Base-by-base conservation (phyloP, 35 echinoderm and acorn worm species). In the Holothuria glaberrima region DNA sequence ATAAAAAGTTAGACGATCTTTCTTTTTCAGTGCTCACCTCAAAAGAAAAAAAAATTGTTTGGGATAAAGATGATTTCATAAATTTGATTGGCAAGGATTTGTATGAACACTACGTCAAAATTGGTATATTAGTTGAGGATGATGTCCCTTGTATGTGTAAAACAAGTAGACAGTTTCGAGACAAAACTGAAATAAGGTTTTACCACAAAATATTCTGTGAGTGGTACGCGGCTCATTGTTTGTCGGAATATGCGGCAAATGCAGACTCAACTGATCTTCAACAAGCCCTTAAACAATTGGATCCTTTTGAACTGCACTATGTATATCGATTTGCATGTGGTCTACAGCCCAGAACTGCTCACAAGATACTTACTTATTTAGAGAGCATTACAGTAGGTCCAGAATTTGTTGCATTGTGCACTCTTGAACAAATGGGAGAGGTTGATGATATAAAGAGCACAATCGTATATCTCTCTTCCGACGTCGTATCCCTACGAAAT, bases 261-360 rank as follows among this genome's bases (percentile, higher is more conserved):
- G 54, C 54, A 1, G 21, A 46, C 14, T 0, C 25, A 61, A n/a
- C 20, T 10, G 57, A 83, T 18, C 13, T 83, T 18, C 24, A 31
- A 60, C 26, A 29, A 22, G 28, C 32, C 3, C 52, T 83, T 3
- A 38, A 83, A 19, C 29, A 12, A 5, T 38, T 83, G 27, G 80
- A 83, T 31, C 80, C 80, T 6, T 32, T 9, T 10, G 56, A 83
- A 29, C 10, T 60, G 12, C 80, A 83, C 21, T 83, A 60, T 33
- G 59, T 63, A 3, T 83, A 83, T 63, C 80, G 54, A 10, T 83
- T 83, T 61, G 80, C 80, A 2, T 62, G 80, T 83, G 80, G 80
- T 1, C 10, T 83, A 5, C 56, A 63, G 19, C 19, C 80, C 28
- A 21, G 13, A 16, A 36, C 45, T 38, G 50, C 45, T 18, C 6